Percentiles rank a stretch among this genome's conserved stretches.
Conservation (phyloP, 1,140 invertebrate species). For the Neodiprion lecontei region DNA sequence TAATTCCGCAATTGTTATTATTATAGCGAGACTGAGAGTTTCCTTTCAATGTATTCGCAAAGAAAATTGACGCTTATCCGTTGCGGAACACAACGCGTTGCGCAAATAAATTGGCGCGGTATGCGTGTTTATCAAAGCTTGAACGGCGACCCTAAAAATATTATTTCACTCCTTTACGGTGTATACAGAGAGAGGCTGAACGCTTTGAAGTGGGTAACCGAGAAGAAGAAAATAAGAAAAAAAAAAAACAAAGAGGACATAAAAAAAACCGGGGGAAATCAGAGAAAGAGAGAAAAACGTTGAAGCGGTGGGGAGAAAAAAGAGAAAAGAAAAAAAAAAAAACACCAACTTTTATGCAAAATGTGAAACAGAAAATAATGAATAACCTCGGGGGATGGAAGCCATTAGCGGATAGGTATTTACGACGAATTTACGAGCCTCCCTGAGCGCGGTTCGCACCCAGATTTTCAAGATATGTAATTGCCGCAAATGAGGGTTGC, state of each 20-base stretch:
- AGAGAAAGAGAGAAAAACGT: neutral
- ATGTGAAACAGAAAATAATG: neutral
- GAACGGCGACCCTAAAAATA: neutral
- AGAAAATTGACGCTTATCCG: neutral
- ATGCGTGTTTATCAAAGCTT: neutral
- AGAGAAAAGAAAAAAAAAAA: neutral
- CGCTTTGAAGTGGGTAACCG: neutral
- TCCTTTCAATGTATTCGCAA: neutral
- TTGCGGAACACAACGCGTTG: neutral
- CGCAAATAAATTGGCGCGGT: too few relatives aligned
- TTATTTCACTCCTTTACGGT: neutral
- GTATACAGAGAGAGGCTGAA: too few relatives aligned
- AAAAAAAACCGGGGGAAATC: neutral
- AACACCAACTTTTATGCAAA: neutral
- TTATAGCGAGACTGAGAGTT: too few relatives aligned
- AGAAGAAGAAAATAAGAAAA: neutral
- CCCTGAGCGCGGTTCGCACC: too few relatives aligned
- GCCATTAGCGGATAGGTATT: neutral
- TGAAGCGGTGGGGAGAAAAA: neutral
- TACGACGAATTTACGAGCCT: too few relatives aligned
- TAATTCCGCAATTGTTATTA: too few relatives aligned
- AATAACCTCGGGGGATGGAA: slow-evolving; percentile 2
- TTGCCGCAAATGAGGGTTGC: too few relatives aligned
- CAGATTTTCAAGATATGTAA: too few relatives aligned
- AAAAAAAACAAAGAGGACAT: neutral